phyloP scores from a whole-genome alignment of 2,113 vertebrate genomes.

The Panthera tigris region DNA sequence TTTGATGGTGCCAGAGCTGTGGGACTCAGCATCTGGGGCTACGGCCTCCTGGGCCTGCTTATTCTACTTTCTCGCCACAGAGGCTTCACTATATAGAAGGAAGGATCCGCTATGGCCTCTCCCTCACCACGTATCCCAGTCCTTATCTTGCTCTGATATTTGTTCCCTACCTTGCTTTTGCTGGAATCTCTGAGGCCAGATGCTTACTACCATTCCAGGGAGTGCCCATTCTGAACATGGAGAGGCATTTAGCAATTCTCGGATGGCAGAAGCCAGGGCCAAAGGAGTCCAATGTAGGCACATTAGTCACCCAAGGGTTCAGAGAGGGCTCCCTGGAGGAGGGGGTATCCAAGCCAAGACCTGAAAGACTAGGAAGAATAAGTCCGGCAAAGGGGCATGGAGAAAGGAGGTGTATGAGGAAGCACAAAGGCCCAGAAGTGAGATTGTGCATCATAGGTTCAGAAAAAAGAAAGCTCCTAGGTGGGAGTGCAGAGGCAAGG shows the following conservation, averaged over 20 bases:
- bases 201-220: background rate
- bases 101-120: background rate
- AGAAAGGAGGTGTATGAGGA: background rate
- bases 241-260: background rate
- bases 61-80: background rate
- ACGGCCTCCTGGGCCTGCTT: background rate
- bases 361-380: background rate
- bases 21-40: background rate
- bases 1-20: background rate
- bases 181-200: background rate
- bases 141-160: background rate
- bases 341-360: background rate
- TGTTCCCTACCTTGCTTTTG: background rate
- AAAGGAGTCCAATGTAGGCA: background rate
- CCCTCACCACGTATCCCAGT: background rate
- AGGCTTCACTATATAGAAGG: background rate
- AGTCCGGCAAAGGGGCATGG: background rate
- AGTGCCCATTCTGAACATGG: background rate
- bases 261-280: background rate
- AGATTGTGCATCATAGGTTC: background rate
- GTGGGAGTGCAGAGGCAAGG: background rate
- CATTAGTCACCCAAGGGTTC: background rate
- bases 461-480: background rate
- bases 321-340: slow-evolving; percentile 29
- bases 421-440: background rate